These are phyloP conservation scores for Melanophora roralis DNA, from an alignment of 2,888 invertebrate genomes.

Conservation along the genomic window DNA sequence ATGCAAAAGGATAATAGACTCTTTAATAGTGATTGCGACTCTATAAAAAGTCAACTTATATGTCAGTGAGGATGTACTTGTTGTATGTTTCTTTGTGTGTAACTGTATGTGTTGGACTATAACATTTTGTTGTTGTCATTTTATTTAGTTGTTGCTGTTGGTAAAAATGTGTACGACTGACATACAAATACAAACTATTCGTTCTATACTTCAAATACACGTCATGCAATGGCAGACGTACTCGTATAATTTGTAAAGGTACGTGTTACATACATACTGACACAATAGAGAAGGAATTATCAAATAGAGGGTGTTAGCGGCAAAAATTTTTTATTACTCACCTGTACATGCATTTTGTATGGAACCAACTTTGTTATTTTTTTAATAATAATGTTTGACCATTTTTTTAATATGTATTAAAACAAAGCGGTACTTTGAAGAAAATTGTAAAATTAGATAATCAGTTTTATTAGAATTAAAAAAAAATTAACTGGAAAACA, in stretches of 20 bases:
- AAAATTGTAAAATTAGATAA: no score
- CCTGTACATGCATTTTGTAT: no score
- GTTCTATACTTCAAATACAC: slow-evolving; percentile 24
- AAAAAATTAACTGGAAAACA: no score
- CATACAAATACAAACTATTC: slow-evolving; percentile 62
- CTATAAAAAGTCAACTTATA: slow-evolving; percentile 75
- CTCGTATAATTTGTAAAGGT: slow-evolving; percentile 21
- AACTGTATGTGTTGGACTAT: slow-evolving; percentile 41
- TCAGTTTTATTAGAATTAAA: no score
- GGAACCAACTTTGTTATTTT: no score
- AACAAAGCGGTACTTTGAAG: no score
- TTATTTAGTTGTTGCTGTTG: slow-evolving; percentile 31
- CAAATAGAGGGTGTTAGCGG: neutral
- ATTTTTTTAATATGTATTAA: no score
- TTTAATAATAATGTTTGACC: no score
- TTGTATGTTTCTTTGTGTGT: neutral
- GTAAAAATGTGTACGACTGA: slow-evolving; percentile 65
- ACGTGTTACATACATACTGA: neutral
- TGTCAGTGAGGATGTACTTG: slow-evolving; percentile 19
- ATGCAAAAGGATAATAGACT: slow-evolving; percentile 73
- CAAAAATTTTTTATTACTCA: neutral
- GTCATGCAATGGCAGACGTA: slow-evolving; percentile 59
- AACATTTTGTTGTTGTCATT: slow-evolving; percentile 44
- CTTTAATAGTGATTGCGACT: slow-evolving; percentile 75
- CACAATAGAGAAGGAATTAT: neutral